Percentiles rank a stretch among this genome's conserved stretches.
Evolutionary conservation across 2,797 vertebrate genomes (phyloP).

Genomic region (Sebastes cheni): DNA sequence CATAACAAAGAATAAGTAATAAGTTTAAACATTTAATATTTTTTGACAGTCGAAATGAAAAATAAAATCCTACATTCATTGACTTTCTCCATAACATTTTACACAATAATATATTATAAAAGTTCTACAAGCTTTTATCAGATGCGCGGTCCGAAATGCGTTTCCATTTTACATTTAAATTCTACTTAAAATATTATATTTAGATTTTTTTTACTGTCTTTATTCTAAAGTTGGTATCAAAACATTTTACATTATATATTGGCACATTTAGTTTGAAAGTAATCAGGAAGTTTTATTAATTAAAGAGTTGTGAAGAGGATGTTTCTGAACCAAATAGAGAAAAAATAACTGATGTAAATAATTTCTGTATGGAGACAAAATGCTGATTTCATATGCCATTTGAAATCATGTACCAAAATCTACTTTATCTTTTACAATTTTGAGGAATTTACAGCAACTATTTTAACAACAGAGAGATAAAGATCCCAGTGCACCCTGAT

Average conservation of each 20-base stretch:
- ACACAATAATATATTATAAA: not conserved
- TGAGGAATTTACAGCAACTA: not conserved
- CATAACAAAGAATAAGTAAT: not conserved
- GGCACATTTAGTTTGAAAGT: constrained; percentile 54
- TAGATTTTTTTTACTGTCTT: not conserved
- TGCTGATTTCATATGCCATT: not conserved
- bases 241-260: constrained; percentile 30
- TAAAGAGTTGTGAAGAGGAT: not conserved
- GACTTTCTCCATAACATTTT: not conserved
- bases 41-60: not conserved
- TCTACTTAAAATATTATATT: not conserved
- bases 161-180: not conserved
- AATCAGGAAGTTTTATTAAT: not conserved
- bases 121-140: not conserved
- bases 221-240: constrained; percentile 9
- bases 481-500: not conserved
- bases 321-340: not conserved
- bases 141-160: not conserved
- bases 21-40: not conserved
- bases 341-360: not conserved
- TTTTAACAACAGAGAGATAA: not conserved
- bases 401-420: not conserved
- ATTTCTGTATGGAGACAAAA: not conserved
- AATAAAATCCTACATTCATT: not conserved
- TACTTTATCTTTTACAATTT: too few species aligned